Conservation (phyloP, 2,113 vertebrate genomes). For the Sciurus niger region DNA sequence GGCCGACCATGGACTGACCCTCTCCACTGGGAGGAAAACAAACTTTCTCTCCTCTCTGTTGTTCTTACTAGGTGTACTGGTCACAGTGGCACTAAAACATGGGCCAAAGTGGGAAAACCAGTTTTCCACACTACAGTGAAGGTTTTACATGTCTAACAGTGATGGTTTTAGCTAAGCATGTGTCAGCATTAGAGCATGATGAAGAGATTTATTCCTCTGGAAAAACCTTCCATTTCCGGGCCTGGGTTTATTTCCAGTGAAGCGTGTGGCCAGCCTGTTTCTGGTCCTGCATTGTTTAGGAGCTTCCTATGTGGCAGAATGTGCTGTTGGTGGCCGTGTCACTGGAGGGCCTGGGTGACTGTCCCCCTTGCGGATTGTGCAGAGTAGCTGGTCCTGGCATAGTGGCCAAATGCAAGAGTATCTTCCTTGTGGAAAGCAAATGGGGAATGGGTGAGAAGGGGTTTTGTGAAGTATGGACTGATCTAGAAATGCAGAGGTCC, state of each 20-base stretch:
- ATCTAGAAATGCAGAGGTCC: background rate
- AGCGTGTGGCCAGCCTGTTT: background rate
- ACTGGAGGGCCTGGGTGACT: background rate
- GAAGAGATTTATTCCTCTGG: background rate
- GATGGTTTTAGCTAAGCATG: background rate
- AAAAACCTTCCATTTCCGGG: background rate
- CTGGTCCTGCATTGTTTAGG: background rate
- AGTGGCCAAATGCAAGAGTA: background rate
- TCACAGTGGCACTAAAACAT: no score
- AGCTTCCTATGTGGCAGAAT: background rate
- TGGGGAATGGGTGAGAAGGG: background rate
- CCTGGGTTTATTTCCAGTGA: background rate
- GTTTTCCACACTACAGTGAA: background rate
- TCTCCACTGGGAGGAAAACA: no score
- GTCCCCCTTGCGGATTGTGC: background rate
- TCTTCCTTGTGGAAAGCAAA: background rate
- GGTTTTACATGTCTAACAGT: background rate
- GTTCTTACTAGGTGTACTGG: no score
- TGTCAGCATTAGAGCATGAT: background rate
- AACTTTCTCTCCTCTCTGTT: no score
- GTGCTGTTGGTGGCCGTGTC: accelerated
- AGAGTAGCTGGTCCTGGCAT: background rate
- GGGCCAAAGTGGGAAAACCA: background rate
- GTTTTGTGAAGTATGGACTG: background rate
- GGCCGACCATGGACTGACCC: no score